A percentile compares a stretch with the other conserved stretches of the same genome.
Conservation (phyloP, 2,797 vertebrate genomes). For the Numenius phaeopus region DNA sequence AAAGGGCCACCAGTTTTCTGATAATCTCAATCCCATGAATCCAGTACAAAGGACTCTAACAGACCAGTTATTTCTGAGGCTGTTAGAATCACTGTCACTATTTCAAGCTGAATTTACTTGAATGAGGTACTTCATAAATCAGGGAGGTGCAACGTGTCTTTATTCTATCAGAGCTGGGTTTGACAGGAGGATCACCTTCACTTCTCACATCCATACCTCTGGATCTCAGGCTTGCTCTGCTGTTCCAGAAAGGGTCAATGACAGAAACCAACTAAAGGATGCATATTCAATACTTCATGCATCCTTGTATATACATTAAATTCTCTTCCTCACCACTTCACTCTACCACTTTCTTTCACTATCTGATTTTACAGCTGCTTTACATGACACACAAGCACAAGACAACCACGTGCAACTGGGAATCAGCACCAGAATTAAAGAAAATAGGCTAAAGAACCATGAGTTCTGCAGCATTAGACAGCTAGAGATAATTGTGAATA, state of each 20-base stretch:
- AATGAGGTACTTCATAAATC: neutral
- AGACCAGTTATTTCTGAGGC: neutral
- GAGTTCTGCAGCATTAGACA: neutral
- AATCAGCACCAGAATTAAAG: neutral
- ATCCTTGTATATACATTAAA: neutral
- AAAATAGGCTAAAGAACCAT: neutral
- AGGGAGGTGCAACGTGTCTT: neutral
- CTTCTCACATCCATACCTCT: neutral
- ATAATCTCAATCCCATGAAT: neutral
- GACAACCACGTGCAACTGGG: neutral
- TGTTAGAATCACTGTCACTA: neutral
- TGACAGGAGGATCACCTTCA: neutral
- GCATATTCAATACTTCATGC: neutral
- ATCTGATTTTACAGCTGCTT: neutral
- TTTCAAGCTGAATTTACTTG: neutral
- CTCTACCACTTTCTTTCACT: neutral
- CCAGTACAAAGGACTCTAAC: neutral
- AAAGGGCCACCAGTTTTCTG: neutral
- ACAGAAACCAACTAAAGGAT: neutral
- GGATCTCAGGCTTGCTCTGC: neutral
- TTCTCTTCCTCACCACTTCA: neutral
- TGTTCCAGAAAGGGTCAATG: neutral
- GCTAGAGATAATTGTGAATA: neutral
- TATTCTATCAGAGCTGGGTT: neutral
- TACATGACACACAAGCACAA: neutral